These are phyloP conservation scores for Coenobita brevimanus DNA, from an alignment of 1,140 invertebrate species.

Conservation along the genomic window DNA sequence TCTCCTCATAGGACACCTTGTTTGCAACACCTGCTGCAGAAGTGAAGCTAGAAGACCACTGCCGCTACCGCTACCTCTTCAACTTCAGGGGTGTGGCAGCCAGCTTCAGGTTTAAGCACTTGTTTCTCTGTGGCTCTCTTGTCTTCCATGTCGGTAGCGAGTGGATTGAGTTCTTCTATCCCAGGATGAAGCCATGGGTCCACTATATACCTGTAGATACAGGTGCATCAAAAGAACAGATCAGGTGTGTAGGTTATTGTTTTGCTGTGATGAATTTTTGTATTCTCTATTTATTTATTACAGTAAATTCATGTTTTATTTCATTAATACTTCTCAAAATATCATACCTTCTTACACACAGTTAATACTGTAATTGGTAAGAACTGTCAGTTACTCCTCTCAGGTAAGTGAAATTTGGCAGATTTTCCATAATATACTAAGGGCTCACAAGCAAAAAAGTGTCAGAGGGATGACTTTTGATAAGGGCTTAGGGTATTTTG, in stretches of 20 bases:
- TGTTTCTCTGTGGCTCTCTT: constrained; percentile 94
- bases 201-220: constrained; percentile 94
- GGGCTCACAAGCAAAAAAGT: too few species aligned
- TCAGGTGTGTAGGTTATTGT: constrained; percentile 75
- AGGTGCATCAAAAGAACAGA: constrained; percentile 80
- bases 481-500: too few species aligned
- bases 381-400: too few species aligned
- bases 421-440: too few species aligned
- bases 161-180: constrained; percentile 97
- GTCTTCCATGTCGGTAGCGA: constrained; percentile 96
- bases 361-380: too few species aligned
- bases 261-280: too few species aligned
- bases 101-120: constrained; percentile 96
- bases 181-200: constrained; percentile 92
- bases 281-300: too few species aligned
- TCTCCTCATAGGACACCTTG: constrained; percentile 96
- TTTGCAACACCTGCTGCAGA: constrained; percentile 86
- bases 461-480: too few species aligned
- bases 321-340: too few species aligned
- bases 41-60: constrained; percentile 93
- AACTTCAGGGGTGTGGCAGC: constrained; percentile 97
- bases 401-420: too few species aligned
- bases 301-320: too few species aligned
- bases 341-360: too few species aligned
- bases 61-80: constrained; percentile 93